Evolutionary conservation across 1,140 invertebrate genomes (phyloP).

Genomic region (Teleopsis dalmanni): DNA sequence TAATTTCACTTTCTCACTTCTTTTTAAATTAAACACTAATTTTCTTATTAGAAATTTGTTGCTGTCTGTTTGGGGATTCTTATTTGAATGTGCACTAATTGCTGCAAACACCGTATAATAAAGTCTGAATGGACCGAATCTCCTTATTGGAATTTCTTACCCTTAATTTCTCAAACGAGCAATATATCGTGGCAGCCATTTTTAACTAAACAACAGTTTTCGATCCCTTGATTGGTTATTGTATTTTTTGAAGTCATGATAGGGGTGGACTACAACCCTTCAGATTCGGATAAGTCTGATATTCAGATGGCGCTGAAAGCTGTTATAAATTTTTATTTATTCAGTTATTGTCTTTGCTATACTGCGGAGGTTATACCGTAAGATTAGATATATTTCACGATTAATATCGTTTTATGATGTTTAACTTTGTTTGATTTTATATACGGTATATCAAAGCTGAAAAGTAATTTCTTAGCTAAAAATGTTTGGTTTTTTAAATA

Average conservation of each 20-base stretch:
- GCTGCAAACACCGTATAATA: neutral
- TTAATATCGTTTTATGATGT: no score
- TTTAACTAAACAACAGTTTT: slow-evolving; percentile 1
- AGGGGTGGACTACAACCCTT: neutral
- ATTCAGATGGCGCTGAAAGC: neutral
- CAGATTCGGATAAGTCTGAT: neutral
- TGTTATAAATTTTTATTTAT: neutral
- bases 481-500: no score
- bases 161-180: neutral
- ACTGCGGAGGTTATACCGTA: no score
- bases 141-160: neutral
- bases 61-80: neutral
- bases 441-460: no score
- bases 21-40: neutral
- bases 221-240: neutral
- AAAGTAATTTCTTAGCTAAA: no score
- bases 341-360: neutral
- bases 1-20: neutral
- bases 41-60: neutral
- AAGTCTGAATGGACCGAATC: neutral
- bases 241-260: neutral
- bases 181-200: slow-evolving; percentile 7
- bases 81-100: slow-evolving; percentile 1
- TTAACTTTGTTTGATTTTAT: no score
- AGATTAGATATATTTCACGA: no score